Evolutionary conservation across 2,113 vertebrate genomes (phyloP).

Genomic region (Planiliza haematocheilus): DNA sequence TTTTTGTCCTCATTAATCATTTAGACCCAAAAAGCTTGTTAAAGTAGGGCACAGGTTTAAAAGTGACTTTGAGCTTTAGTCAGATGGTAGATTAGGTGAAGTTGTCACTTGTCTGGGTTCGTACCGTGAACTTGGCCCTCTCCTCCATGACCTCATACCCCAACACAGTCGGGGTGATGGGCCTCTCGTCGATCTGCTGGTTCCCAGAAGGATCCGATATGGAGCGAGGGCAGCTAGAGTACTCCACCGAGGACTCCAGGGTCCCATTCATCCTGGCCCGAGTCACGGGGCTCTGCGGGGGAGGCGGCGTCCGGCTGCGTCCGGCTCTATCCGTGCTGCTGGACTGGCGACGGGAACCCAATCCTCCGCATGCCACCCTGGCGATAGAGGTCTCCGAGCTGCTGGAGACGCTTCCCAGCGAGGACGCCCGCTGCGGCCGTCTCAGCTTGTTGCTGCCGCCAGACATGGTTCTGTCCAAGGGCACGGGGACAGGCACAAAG

Average conservation of each 20-base stretch:
- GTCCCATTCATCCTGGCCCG: conserved; percentile 87
- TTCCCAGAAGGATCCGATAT: conserved; percentile 68
- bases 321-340: conserved; percentile 74
- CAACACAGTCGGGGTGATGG: conserved; percentile 93
- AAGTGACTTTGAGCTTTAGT: too few species aligned
- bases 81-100: background rate
- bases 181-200: conserved; percentile 87
- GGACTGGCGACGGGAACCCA: conserved; percentile 38
- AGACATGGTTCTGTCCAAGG: conserved; percentile 83
- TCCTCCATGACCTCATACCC: conserved; percentile 99
- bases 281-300: conserved; percentile 85
- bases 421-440: conserved; percentile 90
- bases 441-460: conserved; percentile 74
- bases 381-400: conserved; percentile 86
- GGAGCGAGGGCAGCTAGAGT: conserved; percentile 82
- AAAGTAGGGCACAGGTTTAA: too few species aligned
- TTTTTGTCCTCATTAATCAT: too few species aligned
- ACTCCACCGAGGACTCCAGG: conserved; percentile 86
- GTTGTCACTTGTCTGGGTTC: conserved; percentile 45
- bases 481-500: conserved; percentile 94
- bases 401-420: conserved; percentile 89
- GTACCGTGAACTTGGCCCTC: conserved; percentile 97
- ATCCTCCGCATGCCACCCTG: conserved; percentile 73
- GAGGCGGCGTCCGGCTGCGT: conserved; percentile 79
- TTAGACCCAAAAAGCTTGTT: too few species aligned